Evolutionary conservation across 2,113 vertebrate species (phyloP).

Genomic region (Struthio camelus): DNA sequence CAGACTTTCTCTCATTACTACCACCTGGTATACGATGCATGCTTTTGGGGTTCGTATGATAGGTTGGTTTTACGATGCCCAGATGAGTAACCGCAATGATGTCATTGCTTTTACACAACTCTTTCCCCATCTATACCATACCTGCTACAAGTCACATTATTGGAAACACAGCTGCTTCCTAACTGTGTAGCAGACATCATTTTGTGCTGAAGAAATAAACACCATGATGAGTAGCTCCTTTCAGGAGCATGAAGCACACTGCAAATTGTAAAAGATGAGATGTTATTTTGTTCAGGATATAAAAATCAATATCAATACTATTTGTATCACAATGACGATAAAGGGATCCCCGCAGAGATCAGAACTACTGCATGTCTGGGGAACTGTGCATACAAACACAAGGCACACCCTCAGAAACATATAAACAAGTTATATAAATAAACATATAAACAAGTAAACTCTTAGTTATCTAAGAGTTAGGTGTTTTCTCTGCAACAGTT

Average conservation of each 20-base stretch:
- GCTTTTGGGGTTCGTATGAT: not conserved
- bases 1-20: not conserved
- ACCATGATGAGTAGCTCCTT: not conserved
- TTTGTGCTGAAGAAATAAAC: not conserved
- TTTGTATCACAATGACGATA: not conserved
- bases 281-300: not conserved
- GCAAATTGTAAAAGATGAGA: not conserved
- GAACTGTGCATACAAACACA: not conserved
- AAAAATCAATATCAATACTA: conserved; percentile 16
- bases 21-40: not conserved
- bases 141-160: not conserved
- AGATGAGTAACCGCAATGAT: not conserved
- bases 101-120: not conserved
- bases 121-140: not conserved
- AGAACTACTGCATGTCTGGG: not conserved
- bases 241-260: not conserved
- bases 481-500: not conserved
- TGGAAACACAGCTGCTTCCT: not conserved
- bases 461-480: not conserved
- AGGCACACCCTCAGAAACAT: not conserved
- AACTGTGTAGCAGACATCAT: not conserved
- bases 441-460: not conserved
- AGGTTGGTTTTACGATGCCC: not conserved
- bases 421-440: not conserved
- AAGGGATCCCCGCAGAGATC: not conserved